A percentile compares a stretch with the other conserved stretches of the same genome.
Conservation (phyloP, 2,113 vertebrate genomes). For the cat (Felis catus) region F.catus_Fca126_mat1.0 CM031412.1:20227501-20228000, state of each 20-base stretch:
- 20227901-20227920: constrained; percentile 3
- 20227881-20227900: background rate
- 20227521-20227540: background rate
- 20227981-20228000: background rate
- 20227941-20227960: background rate
- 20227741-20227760: background rate
- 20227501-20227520: constrained; percentile 18
- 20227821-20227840: background rate
- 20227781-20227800: background rate
- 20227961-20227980: background rate
- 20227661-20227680: background rate
- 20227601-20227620: background rate
- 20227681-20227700: fast-evolving
- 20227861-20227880: background rate
- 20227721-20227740: background rate
- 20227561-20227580: background rate
- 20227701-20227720: too few relatives aligned
- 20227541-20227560: background rate
- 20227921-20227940: background rate
- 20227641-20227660: background rate
- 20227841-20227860: background rate
- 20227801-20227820: background rate
- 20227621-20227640: background rate
- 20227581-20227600: background rate
- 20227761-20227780: fast-evolving